phyloP scores from a whole-genome alignment of 2,113 vertebrate species.

The Pangasianodon gigas region DNA sequence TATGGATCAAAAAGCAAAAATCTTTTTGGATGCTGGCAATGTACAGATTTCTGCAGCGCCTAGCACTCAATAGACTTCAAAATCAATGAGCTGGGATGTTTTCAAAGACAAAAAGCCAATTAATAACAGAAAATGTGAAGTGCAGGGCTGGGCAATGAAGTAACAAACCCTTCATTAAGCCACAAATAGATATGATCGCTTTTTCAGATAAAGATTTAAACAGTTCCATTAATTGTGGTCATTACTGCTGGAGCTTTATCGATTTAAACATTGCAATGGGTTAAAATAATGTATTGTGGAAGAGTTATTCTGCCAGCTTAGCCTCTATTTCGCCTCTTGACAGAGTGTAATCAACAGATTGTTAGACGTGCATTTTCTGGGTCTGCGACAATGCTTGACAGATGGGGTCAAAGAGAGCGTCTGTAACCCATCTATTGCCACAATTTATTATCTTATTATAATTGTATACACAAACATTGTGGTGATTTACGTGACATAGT shows the following conservation, averaged over 20 bases:
- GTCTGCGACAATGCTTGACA: conserved; percentile 91
- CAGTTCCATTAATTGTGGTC: conserved; percentile 75
- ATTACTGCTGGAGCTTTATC: conserved; percentile 75
- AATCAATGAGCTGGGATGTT: conserved; percentile 42
- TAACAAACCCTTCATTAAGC: conserved; percentile 76
- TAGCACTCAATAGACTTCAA: conserved; percentile 37
- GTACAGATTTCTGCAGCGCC: not conserved
- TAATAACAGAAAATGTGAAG: conserved; percentile 52
- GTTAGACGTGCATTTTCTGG: conserved; percentile 98
- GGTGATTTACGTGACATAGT: conserved; percentile 99
- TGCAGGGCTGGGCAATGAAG: conserved; percentile 66
- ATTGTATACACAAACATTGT: conserved; percentile 99
- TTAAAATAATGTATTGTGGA: conserved; percentile 75
- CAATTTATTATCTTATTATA: conserved; percentile 99
- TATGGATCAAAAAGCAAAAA: not conserved
- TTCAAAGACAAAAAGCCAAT: conserved; percentile 72
- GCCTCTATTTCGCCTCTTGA: conserved; percentile 71
- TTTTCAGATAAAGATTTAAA: conserved; percentile 67
- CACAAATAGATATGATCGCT: conserved; percentile 66
- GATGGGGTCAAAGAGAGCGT: conserved; percentile 91
- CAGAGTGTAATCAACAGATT: conserved; percentile 98
- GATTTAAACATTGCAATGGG: conserved; percentile 77
- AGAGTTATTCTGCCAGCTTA: conserved; percentile 62
- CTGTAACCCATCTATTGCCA: conserved; percentile 94
- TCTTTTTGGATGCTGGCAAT: conserved; percentile 28